Evolutionary conservation across 2,888 invertebrate genomes (phyloP), one percentile per base, ranked within the genome.

Genomic region (Drosophila algonquin): DNA sequence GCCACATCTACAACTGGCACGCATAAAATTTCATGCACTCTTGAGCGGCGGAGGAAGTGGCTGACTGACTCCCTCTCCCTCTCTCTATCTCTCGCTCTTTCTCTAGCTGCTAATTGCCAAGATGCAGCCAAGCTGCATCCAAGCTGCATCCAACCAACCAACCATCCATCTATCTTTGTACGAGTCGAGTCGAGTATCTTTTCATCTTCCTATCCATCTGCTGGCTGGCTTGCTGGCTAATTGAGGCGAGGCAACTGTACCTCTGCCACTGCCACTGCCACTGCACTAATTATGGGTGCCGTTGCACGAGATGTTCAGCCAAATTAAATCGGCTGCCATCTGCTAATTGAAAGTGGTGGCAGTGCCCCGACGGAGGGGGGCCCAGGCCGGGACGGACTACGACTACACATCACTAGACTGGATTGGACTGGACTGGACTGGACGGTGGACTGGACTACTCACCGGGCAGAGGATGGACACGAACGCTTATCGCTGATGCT

Each of bases 401-500:
- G 24, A 24, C 24, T 24, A 24, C 24, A 24, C 24, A 24, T 24
- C 24, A 48, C 30, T 27, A 7, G 27, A 10, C 30, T 16, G 21
- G 44, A 5, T 2, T n/a, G 24, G 21, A 32, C 10, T 10, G 50
- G 21, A 32, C 10, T 10, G 50, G 30, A 30, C 8, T 27, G 8
- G 18, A 14, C 10, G 18, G 18, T 30, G 24, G n/a, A 4, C 7
- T 30, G 30, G 44, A 44, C 12, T 51, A 89, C 91, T 92, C 81
- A 93, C 91, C 93, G 93, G 61, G 92, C 92, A 32, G 93, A 93
- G 62, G 93, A 93, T 68, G 93, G 92, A 78, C 93, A 92, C 60
- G 93, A 93, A 80, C 93, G 91, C 79, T 93, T 93, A 81, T 94
- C 94, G 90, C 94, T 96, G 93, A 98, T 96, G 91, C 97, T 97